Evolutionary conservation across 2,888 invertebrate genomes (phyloP).

Genomic region (Stenchaetothrips biformis): DNA sequence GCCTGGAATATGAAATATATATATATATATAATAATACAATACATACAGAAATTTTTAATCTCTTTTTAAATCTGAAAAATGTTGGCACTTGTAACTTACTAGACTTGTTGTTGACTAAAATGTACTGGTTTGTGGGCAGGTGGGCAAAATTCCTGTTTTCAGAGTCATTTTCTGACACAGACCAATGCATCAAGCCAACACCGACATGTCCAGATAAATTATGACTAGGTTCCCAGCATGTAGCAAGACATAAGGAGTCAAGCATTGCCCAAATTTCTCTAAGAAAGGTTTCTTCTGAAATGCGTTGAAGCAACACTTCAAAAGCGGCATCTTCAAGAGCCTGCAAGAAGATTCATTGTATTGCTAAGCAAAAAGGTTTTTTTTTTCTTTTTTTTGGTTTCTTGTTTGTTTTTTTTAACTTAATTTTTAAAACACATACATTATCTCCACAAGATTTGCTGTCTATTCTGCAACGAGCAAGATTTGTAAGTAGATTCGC

Average conservation of each 20-base stretch:
- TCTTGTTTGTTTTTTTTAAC: not conserved
- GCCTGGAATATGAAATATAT: not conserved
- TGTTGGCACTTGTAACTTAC: not conserved
- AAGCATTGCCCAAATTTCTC: not conserved
- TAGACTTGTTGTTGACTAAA: not conserved
- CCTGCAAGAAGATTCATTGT: not conserved
- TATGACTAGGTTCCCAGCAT: not conserved
- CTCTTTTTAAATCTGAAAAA: not conserved
- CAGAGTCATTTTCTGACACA: not conserved
- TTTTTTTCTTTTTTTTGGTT: too few relatives aligned
- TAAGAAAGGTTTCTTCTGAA: not conserved
- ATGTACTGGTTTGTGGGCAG: not conserved
- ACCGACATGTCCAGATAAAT: not conserved
- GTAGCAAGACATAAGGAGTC: not conserved
- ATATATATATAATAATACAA: not conserved
- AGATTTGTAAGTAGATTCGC: slow-evolving; percentile 52
- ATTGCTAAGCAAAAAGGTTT: not conserved
- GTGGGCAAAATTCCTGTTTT: not conserved
- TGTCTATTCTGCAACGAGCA: slow-evolving; percentile 33
- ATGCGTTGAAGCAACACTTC: not conserved
- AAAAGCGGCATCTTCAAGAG: not conserved
- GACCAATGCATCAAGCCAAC: slow-evolving; percentile 3
- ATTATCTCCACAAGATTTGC: not conserved
- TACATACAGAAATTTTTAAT: too few relatives aligned
- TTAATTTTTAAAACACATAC: not conserved